Evolutionary conservation across 2,113 vertebrate genomes (phyloP).

Genomic region (human (Homo sapiens)): GRCh38 chr15:44727501-44728000

Average conservation of each 20-base stretch:
- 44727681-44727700: neutral
- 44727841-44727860: neutral
- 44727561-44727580: neutral
- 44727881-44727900: neutral
- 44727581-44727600: neutral
- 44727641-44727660: constrained; percentile 16
- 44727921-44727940: neutral
- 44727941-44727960: neutral
- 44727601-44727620: neutral
- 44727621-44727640: neutral
- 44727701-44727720: neutral
- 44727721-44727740: neutral
- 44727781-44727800: neutral
- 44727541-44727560: neutral
- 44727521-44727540: neutral
- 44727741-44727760: neutral
- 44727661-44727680: neutral
- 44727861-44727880: neutral
- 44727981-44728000: neutral
- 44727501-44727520: neutral
- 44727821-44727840: neutral
- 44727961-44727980: neutral
- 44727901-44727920: neutral
- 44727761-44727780: neutral
- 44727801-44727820: neutral